phyloP scores from a whole-genome alignment of 2,113 vertebrate genomes.

The Varanus komodoensis region DNA sequence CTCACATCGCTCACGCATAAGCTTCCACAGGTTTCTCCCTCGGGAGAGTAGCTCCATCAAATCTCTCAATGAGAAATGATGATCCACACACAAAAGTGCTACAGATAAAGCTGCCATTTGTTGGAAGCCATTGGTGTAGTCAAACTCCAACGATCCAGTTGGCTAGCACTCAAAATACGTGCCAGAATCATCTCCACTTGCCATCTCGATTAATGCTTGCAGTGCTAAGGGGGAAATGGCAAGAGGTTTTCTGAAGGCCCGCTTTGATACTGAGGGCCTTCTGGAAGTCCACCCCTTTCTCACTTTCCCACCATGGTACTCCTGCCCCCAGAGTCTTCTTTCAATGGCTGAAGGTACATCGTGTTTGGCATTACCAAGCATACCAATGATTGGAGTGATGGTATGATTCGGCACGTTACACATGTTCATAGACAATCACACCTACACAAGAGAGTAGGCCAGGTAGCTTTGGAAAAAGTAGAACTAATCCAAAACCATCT shows the following conservation, averaged over 20 bases:
- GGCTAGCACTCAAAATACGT: slow-evolving; percentile 52
- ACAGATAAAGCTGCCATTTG: slow-evolving; percentile 51
- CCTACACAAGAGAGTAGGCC: slow-evolving; percentile 19
- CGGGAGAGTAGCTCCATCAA: slow-evolving; percentile 53
- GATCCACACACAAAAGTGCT: slow-evolving; percentile 59
- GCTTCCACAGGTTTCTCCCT: slow-evolving; percentile 41
- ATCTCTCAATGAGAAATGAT: slow-evolving; percentile 56
- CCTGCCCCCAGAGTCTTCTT: not conserved
- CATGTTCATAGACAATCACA: not conserved
- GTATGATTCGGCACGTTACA: fast-evolving
- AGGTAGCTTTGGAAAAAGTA: slow-evolving; percentile 68
- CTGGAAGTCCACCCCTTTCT: slow-evolving; percentile 22
- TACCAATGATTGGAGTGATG: slow-evolving; percentile 26
- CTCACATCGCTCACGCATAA: slow-evolving; percentile 25
- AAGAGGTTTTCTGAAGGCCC: slow-evolving; percentile 19
- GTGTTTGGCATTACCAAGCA: slow-evolving; percentile 21
- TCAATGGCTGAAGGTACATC: slow-evolving; percentile 50
- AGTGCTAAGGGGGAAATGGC: slow-evolving; percentile 10
- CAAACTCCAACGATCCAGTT: slow-evolving; percentile 57
- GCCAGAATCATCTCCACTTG: slow-evolving; percentile 53
- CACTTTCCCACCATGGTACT: not conserved
- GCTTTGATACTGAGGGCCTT: not conserved
- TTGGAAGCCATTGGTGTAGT: slow-evolving; percentile 56
- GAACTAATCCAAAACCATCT: slow-evolving; percentile 44
- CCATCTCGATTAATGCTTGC: slow-evolving; percentile 24